These are phyloP conservation scores for Sinelater perroti DNA, from an alignment of 2,888 invertebrate genomes.

Conservation along the genomic window DNA sequence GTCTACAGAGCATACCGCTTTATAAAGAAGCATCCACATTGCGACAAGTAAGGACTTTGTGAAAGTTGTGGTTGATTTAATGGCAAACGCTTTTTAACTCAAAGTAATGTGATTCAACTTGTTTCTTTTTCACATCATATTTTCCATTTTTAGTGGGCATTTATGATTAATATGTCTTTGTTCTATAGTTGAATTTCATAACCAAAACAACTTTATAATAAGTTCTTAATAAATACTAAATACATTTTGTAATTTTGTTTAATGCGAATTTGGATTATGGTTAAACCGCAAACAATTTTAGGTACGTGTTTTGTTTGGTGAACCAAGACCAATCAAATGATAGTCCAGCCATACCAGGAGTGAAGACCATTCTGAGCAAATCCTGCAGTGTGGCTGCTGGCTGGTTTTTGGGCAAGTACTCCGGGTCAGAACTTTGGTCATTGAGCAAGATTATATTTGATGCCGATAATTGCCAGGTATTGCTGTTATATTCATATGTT, in stretches of 20 bases:
- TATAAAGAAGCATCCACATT: conserved; percentile 72
- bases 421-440: conserved; percentile 80
- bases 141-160: too few relatives aligned
- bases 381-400: conserved; percentile 79
- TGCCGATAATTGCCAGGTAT: conserved; percentile 76
- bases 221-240: too few relatives aligned
- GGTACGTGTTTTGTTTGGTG: conserved; percentile 79
- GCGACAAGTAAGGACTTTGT: conserved; percentile 68
- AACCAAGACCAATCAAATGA: conserved; percentile 71
- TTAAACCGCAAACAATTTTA: conserved; percentile 40
- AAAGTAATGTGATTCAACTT: too few relatives aligned
- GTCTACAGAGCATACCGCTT: conserved; percentile 84
- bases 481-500: not conserved
- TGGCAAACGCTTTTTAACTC: too few relatives aligned
- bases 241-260: too few relatives aligned
- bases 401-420: conserved; percentile 78
- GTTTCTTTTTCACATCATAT: too few relatives aligned
- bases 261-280: too few relatives aligned
- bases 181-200: too few relatives aligned
- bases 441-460: conserved; percentile 79
- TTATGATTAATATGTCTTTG: too few relatives aligned
- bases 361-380: conserved; percentile 77
- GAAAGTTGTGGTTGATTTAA: too few relatives aligned
- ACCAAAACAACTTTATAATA: too few relatives aligned
- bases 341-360: conserved; percentile 68